Conservation (phyloP, 2,113 vertebrate genomes). For the Phaethornis superciliosus region DNA sequence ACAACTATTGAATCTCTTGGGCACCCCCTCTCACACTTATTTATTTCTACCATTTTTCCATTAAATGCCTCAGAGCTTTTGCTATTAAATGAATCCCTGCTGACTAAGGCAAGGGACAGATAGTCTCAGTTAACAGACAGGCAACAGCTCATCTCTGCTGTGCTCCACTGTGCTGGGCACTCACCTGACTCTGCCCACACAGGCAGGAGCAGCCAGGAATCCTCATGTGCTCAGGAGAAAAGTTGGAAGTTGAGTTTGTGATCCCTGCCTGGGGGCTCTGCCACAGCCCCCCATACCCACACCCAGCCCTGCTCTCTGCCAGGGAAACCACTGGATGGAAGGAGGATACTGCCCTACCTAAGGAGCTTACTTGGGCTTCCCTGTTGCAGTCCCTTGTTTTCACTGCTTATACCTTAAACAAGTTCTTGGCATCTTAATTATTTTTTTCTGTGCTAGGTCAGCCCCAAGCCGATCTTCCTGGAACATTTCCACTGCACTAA, state of each 20-base stretch:
- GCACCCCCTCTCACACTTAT: not conserved
- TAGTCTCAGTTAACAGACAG: not conserved
- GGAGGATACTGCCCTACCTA: fast-evolving
- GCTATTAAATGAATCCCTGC: not conserved
- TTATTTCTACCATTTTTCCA: not conserved
- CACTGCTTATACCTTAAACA: not conserved
- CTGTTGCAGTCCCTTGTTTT: not conserved
- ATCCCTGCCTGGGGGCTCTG: not conserved
- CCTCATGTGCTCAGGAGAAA: not conserved
- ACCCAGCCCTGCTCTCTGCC: too few species aligned
- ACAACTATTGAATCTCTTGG: fast-evolving
- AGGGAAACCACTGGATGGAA: not conserved
- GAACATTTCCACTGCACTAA: not conserved
- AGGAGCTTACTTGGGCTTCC: not conserved
- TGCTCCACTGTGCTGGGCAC: not conserved
- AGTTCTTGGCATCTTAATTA: not conserved
- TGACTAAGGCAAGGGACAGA: not conserved
- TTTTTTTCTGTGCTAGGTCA: not conserved
- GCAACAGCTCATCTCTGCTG: not conserved
- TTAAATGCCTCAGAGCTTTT: not conserved
- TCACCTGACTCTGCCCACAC: not conserved
- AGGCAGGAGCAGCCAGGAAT: too few species aligned
- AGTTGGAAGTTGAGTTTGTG: not conserved
- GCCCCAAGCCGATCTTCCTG: not conserved
- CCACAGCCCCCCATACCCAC: too few species aligned